Conservation (phyloP, 2,113 vertebrate species). For the Hiodon alosoides region DNA sequence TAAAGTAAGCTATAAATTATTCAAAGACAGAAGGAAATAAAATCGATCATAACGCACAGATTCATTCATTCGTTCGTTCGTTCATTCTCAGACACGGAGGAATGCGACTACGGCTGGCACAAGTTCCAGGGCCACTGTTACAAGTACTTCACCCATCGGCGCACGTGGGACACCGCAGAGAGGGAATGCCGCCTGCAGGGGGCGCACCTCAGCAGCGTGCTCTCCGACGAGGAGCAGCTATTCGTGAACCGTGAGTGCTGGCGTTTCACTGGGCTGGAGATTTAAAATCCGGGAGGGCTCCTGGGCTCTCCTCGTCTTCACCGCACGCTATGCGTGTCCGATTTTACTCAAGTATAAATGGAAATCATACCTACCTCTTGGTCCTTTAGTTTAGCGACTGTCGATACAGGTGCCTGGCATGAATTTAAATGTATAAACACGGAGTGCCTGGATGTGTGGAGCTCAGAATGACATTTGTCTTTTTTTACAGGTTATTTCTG, state of each 20-base stretch:
- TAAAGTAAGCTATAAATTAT: no score
- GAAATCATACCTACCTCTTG: not conserved
- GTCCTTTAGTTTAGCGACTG: not conserved
- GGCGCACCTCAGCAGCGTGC: conserved; percentile 81
- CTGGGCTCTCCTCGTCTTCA: not conserved
- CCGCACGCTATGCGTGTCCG: no score
- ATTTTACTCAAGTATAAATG: not conserved
- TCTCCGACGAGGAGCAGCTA: conserved; percentile 82
- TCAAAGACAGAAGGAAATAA: no score
- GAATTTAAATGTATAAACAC: not conserved
- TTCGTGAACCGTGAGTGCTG: conserved; percentile 85
- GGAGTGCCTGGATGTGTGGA: not conserved
- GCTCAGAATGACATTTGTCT: not conserved
- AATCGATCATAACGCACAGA: not conserved
- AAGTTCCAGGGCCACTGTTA: conserved; percentile 97
- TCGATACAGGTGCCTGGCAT: not conserved
- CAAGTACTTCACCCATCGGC: conserved; percentile 82
- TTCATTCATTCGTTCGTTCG: no score
- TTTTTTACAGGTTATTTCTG: not conserved
- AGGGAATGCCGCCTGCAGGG: conserved; percentile 87
- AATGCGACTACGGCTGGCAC: conserved; percentile 85
- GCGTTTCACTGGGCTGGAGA: not conserved
- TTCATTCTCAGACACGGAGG: conserved; percentile 70
- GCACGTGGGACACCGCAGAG: conserved; percentile 88
- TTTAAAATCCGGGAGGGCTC: not conserved